Evolutionary conservation across 1,140 invertebrate genomes (phyloP).

Genomic region (Neodiprion virginianus): DNA sequence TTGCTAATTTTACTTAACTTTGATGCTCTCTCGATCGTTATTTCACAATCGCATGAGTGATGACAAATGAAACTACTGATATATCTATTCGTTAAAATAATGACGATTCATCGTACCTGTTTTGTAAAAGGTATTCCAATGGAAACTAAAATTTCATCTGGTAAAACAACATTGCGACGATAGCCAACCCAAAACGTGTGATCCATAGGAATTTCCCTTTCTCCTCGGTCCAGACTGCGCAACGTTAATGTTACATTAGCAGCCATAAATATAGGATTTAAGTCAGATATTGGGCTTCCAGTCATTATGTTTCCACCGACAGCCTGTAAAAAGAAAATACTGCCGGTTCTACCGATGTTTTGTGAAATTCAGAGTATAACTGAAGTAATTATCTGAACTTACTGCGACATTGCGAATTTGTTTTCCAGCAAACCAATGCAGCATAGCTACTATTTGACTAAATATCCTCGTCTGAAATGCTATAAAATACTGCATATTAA

Average conservation of each 20-base stretch:
- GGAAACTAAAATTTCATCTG: constrained; percentile 81
- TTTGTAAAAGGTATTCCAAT: constrained; percentile 73
- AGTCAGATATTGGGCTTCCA: constrained; percentile 94
- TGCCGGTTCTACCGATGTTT: background rate
- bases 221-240: constrained; percentile 61
- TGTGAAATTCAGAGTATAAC: constrained; percentile 17
- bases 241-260: constrained; percentile 61
- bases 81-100: constrained; percentile 10
- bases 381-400: constrained; percentile 47
- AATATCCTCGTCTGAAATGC: constrained; percentile 76
- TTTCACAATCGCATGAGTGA: constrained; percentile 1
- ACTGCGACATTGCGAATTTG: constrained; percentile 88
- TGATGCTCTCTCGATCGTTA: background rate
- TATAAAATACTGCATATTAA: constrained; percentile 24
- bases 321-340: constrained; percentile 59
- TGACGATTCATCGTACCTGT: constrained; percentile 45
- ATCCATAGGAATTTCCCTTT: constrained; percentile 76
- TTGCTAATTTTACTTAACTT: background rate
- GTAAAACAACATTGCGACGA: constrained; percentile 76
- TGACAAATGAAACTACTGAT: constrained; percentile 9
- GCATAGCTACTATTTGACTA: constrained; percentile 79
- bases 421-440: constrained; percentile 93
- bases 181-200: constrained; percentile 89
- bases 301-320: constrained; percentile 94
- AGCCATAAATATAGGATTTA: constrained; percentile 92